A percentile compares a stretch with the other conserved stretches of the same genome.
Evolutionary conservation across 2,797 vertebrate genomes (phyloP).

Genomic region (Telmatherina bonti): DNA sequence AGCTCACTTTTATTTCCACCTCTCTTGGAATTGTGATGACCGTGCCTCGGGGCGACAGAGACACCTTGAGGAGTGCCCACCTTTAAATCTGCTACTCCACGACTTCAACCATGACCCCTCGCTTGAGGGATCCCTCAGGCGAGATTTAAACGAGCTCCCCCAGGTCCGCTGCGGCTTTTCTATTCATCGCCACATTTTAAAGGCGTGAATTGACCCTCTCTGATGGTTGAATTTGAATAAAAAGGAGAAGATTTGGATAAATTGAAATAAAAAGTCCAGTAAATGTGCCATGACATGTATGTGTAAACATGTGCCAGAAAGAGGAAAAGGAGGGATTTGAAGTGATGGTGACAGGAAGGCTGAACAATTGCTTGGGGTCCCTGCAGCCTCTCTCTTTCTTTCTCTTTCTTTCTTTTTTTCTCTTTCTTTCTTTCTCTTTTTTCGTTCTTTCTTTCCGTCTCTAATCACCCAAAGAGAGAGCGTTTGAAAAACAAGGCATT

Average conservation of each 20-base stretch:
- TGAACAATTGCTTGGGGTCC: constrained; percentile 37
- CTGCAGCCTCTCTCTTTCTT: not conserved
- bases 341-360: constrained; percentile 54
- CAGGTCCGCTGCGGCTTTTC: constrained; percentile 73
- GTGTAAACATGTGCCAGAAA: constrained; percentile 37
- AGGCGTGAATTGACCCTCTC: constrained; percentile 60
- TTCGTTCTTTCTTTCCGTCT: constrained; percentile 1
- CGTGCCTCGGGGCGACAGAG: constrained; percentile 85
- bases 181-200: constrained; percentile 60
- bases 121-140: constrained; percentile 87
- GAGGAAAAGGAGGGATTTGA: constrained; percentile 30
- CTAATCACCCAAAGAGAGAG: no score
- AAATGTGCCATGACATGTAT: constrained; percentile 66
- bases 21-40: constrained; percentile 85
- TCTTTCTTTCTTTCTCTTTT: not conserved
- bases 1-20: constrained; percentile 81
- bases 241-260: constrained; percentile 57
- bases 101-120: constrained; percentile 86
- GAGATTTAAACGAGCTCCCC: constrained; percentile 90
- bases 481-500: constrained; percentile 15
- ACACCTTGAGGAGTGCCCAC: constrained; percentile 86
- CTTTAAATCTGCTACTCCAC: constrained; percentile 83
- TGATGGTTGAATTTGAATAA: constrained; percentile 65
- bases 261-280: constrained; percentile 56
- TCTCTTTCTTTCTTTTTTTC: constrained; percentile 8